Evolutionary conservation across 2,797 vertebrate species (phyloP), one percentile per base, ranked within the genome.

Genomic region (Falco biarmicus): DNA sequence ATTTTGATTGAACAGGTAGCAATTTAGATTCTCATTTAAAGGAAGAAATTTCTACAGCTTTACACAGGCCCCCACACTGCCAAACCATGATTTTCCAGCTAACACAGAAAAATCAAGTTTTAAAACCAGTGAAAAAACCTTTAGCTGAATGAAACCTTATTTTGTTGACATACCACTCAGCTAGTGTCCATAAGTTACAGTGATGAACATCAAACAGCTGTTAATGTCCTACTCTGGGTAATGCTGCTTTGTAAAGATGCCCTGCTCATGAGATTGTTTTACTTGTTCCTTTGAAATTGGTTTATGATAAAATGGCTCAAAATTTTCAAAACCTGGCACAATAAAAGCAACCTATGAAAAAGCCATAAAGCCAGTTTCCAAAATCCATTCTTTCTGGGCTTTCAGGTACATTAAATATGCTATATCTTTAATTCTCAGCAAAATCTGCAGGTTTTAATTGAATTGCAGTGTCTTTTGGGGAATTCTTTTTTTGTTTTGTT

Each of bases 381-480:
- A 78, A 81, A 59, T 12, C 5, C 16, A 65, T 70, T 66, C 12
- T 77, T 80, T 64, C 29, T 59, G 28, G 19, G 6, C 2, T 59
- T 71, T 76, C 22, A 51, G 19, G 21, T 68, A 68, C 2, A 50
- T 69, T 69, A 51, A 19, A 45, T 39, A 54, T 71, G 11, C 2
- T 60, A 3, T 21, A 24, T 26, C 32, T 69, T 71, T 84, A 60
- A 60, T 75, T 81, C 19, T 34, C 50, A 73, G 9, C 3, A 79
- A 76, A 63, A 76, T 65, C 18, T 76, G 25, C 7, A 21, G 4
- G 7, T 14, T 87, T 71, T 66, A 74, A 59, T 11, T 63, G 21
- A 78, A 89, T 39, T 64, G 6, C 0, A 0, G 12, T 66, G 7
- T 31, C 8, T 2, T 70, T 59, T 60, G 15, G 1, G 3, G 6